A percentile compares a stretch with the other conserved stretches of the same genome.
phyloP scores from a whole-genome alignment of 2,888 invertebrate genomes.

The Laspeyria flexula region DNA sequence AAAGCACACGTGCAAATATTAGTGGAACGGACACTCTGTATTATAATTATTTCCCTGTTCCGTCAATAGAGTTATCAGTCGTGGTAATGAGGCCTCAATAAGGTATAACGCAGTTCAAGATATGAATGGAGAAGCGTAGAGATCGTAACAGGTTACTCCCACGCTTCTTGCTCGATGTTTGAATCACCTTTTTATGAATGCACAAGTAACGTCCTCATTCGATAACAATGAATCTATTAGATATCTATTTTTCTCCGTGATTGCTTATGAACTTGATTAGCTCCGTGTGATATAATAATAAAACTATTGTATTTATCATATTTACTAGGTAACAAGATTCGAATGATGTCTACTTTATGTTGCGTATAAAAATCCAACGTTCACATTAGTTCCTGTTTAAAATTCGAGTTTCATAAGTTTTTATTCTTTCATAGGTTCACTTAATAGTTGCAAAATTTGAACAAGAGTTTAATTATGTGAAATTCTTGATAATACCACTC shows the following conservation, averaged over 20 bases:
- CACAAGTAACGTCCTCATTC: conserved; percentile 13
- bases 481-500: too few relatives aligned
- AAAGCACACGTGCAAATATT: too few relatives aligned
- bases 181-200: conserved; percentile 14
- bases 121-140: conserved; percentile 29
- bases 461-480: too few relatives aligned
- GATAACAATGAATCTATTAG: conserved; percentile 17
- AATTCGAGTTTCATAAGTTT: too few relatives aligned
- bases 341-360: too few relatives aligned
- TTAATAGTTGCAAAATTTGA: too few relatives aligned
- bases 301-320: background rate
- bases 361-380: too few relatives aligned
- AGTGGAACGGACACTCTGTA: too few relatives aligned
- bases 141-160: conserved; percentile 40
- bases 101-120: conserved; percentile 24
- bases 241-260: conserved; percentile 13
- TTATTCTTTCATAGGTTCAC: too few relatives aligned
- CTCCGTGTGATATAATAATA: conserved; percentile 1
- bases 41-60: too few relatives aligned
- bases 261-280: background rate
- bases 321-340: too few relatives aligned
- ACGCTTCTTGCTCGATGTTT: conserved; percentile 28
- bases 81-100: conserved; percentile 14
- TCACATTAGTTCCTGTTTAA: too few relatives aligned
- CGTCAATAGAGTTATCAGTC: conserved; percentile 3